phyloP scores from a whole-genome alignment of 2,797 vertebrate genomes.

The Florisuga fusca region DNA sequence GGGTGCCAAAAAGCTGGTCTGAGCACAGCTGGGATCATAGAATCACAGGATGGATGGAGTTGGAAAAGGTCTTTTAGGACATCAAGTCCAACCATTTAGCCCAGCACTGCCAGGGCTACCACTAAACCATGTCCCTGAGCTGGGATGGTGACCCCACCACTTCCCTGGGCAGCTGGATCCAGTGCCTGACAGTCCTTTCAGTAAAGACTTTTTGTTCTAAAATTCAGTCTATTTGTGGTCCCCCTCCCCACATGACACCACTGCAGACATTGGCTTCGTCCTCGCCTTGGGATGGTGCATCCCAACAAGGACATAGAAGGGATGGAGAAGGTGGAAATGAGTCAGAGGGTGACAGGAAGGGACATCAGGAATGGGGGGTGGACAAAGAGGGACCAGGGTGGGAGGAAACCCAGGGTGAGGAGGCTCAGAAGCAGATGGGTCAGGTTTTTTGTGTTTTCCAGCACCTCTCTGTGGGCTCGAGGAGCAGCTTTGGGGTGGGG shows the following conservation, averaged over 20 bases:
- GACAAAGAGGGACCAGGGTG: not conserved
- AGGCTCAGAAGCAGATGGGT: not conserved
- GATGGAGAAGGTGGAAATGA: not conserved
- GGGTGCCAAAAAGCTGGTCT: not conserved
- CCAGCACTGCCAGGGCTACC: no score
- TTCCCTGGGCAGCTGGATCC: no score
- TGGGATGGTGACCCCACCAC: no score
- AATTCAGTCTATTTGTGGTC: not conserved
- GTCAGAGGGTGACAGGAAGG: not conserved
- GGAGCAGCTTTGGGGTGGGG: rapidly evolving
- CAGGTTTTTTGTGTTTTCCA: not conserved
- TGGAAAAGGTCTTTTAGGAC: no score
- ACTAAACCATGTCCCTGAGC: no score
- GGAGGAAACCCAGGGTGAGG: not conserved
- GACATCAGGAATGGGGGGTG: rapidly evolving
- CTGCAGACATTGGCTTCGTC: not conserved
- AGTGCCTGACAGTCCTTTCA: no score
- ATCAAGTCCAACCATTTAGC: no score
- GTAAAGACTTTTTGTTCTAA: no score
- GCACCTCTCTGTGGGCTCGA: not conserved
- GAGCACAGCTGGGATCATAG: not conserved
- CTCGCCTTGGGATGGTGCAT: not conserved
- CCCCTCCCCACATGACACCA: rapidly evolving
- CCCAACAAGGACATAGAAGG: rapidly evolving
- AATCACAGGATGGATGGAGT: no score